Evolutionary conservation across 2,113 vertebrate species (phyloP).

Genomic region (Chelonoidis abingdonii): DNA sequence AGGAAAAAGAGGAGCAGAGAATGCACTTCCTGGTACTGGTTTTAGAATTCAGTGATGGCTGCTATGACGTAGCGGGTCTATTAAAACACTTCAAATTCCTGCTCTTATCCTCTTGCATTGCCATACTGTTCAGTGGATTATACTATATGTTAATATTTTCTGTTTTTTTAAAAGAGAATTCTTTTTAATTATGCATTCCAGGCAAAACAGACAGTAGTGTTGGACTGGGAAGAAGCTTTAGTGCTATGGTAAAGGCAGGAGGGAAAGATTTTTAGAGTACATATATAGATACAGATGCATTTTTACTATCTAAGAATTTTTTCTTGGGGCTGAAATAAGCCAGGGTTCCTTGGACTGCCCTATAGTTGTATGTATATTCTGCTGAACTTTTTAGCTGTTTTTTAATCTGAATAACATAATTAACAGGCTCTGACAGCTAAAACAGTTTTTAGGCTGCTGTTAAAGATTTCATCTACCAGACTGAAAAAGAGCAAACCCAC

Average conservation of each 20-base stretch:
- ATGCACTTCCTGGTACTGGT: not conserved
- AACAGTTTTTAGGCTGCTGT: not conserved
- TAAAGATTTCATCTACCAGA: not conserved
- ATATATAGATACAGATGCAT: not conserved
- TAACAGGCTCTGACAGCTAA: not conserved
- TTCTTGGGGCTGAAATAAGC: not conserved
- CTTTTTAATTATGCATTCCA: not conserved
- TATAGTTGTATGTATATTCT: not conserved
- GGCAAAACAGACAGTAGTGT: not conserved
- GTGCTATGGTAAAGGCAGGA: not conserved
- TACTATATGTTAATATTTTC: not conserved
- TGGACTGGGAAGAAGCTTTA: not conserved
- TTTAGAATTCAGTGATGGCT: not conserved
- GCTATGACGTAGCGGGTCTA: not conserved
- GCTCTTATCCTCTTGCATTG: not conserved
- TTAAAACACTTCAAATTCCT: not conserved
- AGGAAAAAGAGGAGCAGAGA: not conserved
- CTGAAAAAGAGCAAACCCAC: not conserved
- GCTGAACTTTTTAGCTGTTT: not conserved
- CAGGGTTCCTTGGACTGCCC: rapidly evolving
- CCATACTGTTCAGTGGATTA: not conserved
- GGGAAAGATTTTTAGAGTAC: not conserved
- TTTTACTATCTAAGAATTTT: not conserved
- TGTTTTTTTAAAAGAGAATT: not conserved
- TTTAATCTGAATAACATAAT: not conserved